Conservation (phyloP, 2,797 vertebrate genomes). For the Diplodus sargus region DNA sequence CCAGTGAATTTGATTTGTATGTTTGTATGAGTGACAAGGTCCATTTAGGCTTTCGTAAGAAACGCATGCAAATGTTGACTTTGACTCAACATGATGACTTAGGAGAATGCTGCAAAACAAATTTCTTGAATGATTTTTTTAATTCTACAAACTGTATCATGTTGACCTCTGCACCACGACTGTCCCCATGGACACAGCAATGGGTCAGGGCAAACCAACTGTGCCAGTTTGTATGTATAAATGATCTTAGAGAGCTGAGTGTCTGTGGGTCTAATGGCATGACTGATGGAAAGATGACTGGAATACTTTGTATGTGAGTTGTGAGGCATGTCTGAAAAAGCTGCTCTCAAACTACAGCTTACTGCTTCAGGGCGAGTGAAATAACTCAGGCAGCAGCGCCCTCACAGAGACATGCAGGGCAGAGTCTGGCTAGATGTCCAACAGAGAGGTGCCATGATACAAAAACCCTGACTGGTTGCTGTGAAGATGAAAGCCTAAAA, state of each 20-base stretch:
- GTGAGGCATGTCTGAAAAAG: slow-evolving; percentile 8
- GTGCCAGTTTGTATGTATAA: neutral
- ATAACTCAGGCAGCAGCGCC: neutral
- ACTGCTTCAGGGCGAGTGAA: neutral
- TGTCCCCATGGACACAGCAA: neutral
- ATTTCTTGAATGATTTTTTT: too few species aligned
- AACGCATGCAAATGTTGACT: neutral
- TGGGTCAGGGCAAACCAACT: neutral
- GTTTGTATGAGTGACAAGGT: too few species aligned
- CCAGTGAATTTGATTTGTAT: too few species aligned
- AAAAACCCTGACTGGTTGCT: slow-evolving; percentile 2
- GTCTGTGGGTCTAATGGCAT: slow-evolving; percentile 5
- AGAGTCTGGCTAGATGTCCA: neutral
- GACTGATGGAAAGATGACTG: neutral
- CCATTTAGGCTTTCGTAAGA: too few species aligned
- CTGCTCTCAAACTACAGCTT: neutral
- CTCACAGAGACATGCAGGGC: slow-evolving; percentile 13
- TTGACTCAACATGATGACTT: neutral
- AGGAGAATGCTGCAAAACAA: neutral
- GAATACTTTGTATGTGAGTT: neutral
- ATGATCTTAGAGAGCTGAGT: neutral
- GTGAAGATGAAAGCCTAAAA: slow-evolving; percentile 14
- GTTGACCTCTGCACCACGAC: neutral
- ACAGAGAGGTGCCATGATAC: slow-evolving; percentile 1
- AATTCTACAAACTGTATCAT: too few species aligned